Evolutionary conservation across 2,797 vertebrate species (phyloP).

Genomic region (Gallinago solitaria): DNA sequence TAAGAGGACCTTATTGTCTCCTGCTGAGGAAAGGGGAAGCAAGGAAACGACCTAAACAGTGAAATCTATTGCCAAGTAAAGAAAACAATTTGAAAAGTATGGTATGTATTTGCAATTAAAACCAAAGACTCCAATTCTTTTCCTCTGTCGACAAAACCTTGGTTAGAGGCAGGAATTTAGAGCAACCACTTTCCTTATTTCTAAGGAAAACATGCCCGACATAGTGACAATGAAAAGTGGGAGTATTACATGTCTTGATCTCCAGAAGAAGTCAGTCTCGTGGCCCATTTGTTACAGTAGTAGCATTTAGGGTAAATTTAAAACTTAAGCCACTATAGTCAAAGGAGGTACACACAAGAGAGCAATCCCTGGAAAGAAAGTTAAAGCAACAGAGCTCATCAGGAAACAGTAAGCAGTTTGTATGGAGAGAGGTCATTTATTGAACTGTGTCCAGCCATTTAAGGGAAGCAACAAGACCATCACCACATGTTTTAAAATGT

Average conservation of each 20-base stretch:
- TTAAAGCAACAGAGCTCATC: background rate
- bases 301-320: background rate
- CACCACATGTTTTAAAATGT: background rate
- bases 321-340: background rate
- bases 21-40: background rate
- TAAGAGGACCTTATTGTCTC: background rate
- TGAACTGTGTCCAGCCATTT: background rate
- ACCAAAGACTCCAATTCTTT: background rate
- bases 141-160: background rate
- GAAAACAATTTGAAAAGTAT: background rate
- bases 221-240: background rate
- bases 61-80: background rate
- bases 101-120: background rate
- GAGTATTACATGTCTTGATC: background rate
- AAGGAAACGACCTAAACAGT: background rate
- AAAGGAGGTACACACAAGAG: background rate
- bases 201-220: background rate
- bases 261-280: background rate
- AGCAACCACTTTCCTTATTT: background rate
- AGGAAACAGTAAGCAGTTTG: background rate
- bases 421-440: background rate
- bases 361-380: background rate
- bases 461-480: background rate
- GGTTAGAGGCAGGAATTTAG: background rate
- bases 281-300: background rate